Evolutionary conservation across 2,113 vertebrate genomes (phyloP).

Genomic region (Sebastes fasciatus): DNA sequence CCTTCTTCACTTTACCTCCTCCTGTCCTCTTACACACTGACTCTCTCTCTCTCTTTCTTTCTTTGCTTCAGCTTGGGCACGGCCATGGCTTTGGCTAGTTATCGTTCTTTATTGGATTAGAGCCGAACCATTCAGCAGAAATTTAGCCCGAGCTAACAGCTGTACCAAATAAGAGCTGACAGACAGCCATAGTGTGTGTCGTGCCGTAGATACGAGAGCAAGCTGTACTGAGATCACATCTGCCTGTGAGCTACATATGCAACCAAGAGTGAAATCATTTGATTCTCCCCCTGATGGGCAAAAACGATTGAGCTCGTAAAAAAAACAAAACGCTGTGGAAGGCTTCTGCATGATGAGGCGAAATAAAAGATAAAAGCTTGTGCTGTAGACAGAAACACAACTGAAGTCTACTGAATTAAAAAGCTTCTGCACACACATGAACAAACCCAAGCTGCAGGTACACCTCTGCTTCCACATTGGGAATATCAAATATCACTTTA

Average conservation of each 20-base stretch:
- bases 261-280: slow-evolving; percentile 5
- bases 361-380: slow-evolving; percentile 30
- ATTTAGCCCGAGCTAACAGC: slow-evolving; percentile 54
- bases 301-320: not conserved
- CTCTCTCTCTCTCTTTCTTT: not conserved
- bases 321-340: not conserved
- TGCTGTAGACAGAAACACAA: not conserved
- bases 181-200: slow-evolving; percentile 38
- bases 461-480: not conserved
- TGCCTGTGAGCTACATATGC: slow-evolving; percentile 22
- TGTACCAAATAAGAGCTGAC: slow-evolving; percentile 53
- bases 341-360: slow-evolving; percentile 11
- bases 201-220: slow-evolving; percentile 4
- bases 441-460: slow-evolving; percentile 9
- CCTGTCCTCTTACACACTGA: not conserved
- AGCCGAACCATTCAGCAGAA: slow-evolving; percentile 54
- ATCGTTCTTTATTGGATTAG: slow-evolving; percentile 65
- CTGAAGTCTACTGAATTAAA: slow-evolving; percentile 5
- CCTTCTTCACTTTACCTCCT: not conserved
- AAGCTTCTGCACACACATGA: slow-evolving; percentile 20
- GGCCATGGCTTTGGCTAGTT: not conserved
- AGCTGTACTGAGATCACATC: slow-evolving; percentile 19
- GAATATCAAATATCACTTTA: not conserved
- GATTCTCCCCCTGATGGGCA: not conserved
- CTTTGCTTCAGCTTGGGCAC: not conserved